Evolutionary conservation across 2,113 vertebrate species (phyloP).

Genomic region (Centropus bengalensis): DNA sequence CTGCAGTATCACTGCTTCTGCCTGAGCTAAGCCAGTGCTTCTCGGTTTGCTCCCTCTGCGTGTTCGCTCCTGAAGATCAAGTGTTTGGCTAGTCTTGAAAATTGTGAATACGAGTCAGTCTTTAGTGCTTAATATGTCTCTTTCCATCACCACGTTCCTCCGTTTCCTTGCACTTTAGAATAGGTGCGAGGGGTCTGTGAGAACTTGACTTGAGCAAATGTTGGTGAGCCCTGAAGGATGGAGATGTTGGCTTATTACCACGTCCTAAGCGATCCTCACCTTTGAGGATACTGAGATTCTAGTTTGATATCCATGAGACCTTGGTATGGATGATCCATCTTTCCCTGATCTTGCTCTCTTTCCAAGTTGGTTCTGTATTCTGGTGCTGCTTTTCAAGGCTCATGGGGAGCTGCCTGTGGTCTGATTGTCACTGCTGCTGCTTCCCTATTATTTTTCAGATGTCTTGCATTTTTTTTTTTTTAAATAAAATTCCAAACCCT

Average conservation of each 20-base stretch:
- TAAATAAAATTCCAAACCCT: neutral
- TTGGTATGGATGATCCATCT: neutral
- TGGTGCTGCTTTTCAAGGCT: neutral
- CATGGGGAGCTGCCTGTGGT: slow-evolving; percentile 20
- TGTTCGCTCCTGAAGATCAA: neutral
- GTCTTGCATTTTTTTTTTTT: neutral
- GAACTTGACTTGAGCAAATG: neutral
- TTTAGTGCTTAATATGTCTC: neutral
- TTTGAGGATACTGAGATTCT: neutral
- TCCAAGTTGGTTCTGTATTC: neutral
- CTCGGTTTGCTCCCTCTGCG: neutral
- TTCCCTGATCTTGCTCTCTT: neutral
- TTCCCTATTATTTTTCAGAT: slow-evolving; percentile 34
- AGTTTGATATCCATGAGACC: neutral
- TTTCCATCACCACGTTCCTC: rapidly evolving
- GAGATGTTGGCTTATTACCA: rapidly evolving
- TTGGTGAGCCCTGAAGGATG: neutral
- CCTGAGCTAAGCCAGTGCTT: rapidly evolving
- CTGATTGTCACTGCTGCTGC: slow-evolving; percentile 1
- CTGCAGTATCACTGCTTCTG: neutral
- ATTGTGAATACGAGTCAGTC: rapidly evolving
- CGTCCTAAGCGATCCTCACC: neutral
- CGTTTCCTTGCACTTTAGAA: neutral
- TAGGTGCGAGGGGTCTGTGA: neutral
- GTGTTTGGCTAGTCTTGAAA: neutral